Base-by-base conservation (phyloP, 1,140 invertebrate genomes). In the Drosophila oshimai region DNA sequence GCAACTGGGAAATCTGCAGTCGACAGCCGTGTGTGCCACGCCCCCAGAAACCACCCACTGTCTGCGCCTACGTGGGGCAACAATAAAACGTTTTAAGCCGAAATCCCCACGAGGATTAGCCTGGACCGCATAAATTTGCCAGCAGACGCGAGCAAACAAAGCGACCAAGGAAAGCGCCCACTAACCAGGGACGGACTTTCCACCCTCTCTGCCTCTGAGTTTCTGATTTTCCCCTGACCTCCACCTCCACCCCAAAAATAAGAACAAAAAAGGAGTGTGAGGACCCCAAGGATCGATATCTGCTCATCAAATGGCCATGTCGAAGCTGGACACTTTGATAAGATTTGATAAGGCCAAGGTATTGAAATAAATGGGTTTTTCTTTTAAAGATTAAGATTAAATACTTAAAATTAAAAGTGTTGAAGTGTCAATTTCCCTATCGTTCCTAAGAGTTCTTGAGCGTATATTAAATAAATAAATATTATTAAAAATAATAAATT, bases 1-100 rank as follows among this genome's bases (percentile, higher is more conserved):
- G 62, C 81, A 87, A 75, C 81, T 74, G 81, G 81, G 81, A 87
- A 87, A 87, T 87, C 81, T 87, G 81, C 81, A 80, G 81, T 64
- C 81, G 81, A 87, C 81, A 81, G 81, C 72, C 58, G 49, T 70
- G 65, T 71, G 51, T 58, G 64, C 41, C 65, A 36, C 50, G 51
- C 49, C 36, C 54, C 22, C 33, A 51, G n/a, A n/a, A n/a, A n/a
- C n/a, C 37, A 41, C 47, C 18, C 57, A 24, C 54, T 15, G 57
- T 60, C 57, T 71, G 68, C 50, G 65, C 68, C 65, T 70, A 71
- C 65, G 44, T 60, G 45, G 54, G 37, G 41, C 72, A 67, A 73
- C 80, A 86, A 84, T 84, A 84, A 84, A 84, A 79, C 80, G 80
- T 76, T 86, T 80, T 80, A 87, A 77, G 58, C 54, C 41, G 45